Percentiles rank a stretch among this genome's conserved stretches.
Evolutionary conservation across 2,113 vertebrate genomes (phyloP).

Genomic region (Zootoca vivipara): DNA sequence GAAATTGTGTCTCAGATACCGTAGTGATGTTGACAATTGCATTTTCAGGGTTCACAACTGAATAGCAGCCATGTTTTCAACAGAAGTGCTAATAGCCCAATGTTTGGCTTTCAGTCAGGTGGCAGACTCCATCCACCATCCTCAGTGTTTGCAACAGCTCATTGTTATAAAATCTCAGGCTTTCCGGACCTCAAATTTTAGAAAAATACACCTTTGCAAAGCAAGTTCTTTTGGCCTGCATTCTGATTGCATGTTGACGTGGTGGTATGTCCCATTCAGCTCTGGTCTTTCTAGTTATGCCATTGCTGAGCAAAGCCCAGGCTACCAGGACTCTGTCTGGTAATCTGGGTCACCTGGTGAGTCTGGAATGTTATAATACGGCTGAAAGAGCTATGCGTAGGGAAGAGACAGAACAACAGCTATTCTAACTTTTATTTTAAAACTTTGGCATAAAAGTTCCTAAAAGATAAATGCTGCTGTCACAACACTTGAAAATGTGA

Average conservation of each 20-base stretch:
- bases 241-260: background rate
- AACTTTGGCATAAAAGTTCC: background rate
- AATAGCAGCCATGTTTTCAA: background rate
- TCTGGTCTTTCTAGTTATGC: too few species aligned
- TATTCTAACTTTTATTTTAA: background rate
- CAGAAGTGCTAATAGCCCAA: background rate
- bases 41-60: constrained; percentile 13
- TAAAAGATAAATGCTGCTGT: background rate
- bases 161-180: background rate
- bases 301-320: too few species aligned
- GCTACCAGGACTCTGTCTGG: background rate
- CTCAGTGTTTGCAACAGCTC: background rate
- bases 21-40: background rate
- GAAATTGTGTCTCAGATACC: background rate
- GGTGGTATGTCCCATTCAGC: background rate
- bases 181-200: background rate
- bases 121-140: background rate
- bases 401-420: too few species aligned
- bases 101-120: background rate
- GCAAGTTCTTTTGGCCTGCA: background rate
- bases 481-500: background rate
- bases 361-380: background rate
- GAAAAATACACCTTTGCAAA: background rate
- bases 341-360: background rate
- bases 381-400: background rate